These are phyloP conservation scores for Lepus timidus DNA, from an alignment of 2,113 vertebrate species.

Conservation along the genomic window DNA sequence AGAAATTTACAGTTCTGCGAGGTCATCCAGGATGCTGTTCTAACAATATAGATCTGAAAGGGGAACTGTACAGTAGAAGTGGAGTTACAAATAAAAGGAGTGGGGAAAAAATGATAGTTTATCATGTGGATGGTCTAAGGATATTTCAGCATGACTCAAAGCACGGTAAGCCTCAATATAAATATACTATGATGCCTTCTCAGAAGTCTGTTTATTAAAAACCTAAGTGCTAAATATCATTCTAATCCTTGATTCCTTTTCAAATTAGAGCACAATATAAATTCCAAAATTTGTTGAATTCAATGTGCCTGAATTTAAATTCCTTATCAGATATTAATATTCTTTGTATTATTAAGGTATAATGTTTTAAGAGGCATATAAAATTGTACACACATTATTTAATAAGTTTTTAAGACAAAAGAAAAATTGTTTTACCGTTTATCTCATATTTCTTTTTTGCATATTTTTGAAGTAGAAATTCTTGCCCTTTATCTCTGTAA, in stretches of 20 bases:
- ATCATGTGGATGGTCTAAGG: neutral
- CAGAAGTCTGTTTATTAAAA: constrained; percentile 13
- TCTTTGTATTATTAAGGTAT: constrained; percentile 6
- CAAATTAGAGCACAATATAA: neutral
- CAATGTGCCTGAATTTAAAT: neutral
- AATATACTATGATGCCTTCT: neutral
- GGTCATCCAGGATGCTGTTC: neutral
- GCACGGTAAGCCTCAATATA: neutral
- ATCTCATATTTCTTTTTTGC: neutral
- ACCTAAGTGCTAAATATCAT: neutral
- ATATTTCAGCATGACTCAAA: neutral
- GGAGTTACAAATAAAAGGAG: neutral
- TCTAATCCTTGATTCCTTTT: neutral
- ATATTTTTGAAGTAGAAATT: constrained; percentile 46
- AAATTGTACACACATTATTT: neutral
- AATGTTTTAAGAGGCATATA: constrained; percentile 13
- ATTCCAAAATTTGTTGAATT: neutral
- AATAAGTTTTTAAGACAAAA: neutral
- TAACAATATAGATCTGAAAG: neutral
- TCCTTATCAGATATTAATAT: neutral
- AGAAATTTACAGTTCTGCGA: neutral
- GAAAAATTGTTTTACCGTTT: neutral
- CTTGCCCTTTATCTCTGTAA: neutral
- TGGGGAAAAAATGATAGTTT: neutral
- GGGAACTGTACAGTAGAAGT: neutral